phyloP scores from a whole-genome alignment of 2,888 invertebrate species.

The Mesoligia furuncula region DNA sequence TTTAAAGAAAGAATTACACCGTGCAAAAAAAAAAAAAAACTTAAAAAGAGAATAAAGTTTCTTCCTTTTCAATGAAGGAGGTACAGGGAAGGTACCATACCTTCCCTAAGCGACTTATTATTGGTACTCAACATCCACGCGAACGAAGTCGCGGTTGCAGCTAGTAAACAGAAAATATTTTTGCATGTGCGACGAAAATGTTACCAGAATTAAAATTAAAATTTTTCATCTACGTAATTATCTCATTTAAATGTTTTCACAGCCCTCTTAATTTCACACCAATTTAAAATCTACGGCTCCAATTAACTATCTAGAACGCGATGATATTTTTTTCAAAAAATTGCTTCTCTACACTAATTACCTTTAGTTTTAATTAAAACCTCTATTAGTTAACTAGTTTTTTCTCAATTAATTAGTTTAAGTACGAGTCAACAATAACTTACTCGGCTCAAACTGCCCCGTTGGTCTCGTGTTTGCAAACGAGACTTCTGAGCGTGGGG shows the following conservation, averaged over 20 bases:
- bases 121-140: no score
- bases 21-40: no score
- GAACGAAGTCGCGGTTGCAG: not conserved
- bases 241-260: slow-evolving; percentile 11
- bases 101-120: no score
- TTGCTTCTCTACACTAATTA: slow-evolving; percentile 40
- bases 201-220: not conserved
- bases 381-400: slow-evolving; percentile 19
- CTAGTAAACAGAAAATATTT: slow-evolving; percentile 1
- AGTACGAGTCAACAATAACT: slow-evolving; percentile 20
- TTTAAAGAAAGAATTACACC: no score
- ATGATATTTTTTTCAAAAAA: slow-evolving; percentile 37
- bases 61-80: not conserved
- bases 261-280: slow-evolving; percentile 11
- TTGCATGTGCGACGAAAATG: not conserved
- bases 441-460: not conserved
- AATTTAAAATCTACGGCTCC: slow-evolving; percentile 21
- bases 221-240: slow-evolving; percentile 4
- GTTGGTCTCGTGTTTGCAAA: not conserved
- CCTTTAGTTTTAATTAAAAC: slow-evolving; percentile 32
- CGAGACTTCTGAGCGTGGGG: not conserved
- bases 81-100: no score
- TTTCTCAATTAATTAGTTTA: slow-evolving; percentile 27
- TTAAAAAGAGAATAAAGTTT: no score
- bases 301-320: slow-evolving; percentile 15